These are phyloP conservation scores for Malacosoma neustria DNA, from an alignment of 2,888 invertebrate species.

Conservation along the genomic window DNA sequence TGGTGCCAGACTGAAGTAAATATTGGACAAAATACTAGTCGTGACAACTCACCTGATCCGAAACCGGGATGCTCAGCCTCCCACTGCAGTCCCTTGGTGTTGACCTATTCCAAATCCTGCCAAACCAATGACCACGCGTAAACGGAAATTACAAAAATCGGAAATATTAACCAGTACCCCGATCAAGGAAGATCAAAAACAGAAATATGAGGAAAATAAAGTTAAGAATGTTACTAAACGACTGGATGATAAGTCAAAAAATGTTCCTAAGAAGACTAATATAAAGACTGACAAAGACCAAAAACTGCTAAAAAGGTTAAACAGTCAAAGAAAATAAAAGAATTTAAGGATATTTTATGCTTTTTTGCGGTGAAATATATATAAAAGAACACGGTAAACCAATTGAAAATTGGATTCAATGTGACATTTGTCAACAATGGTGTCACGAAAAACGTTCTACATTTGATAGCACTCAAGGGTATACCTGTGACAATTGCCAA, in stretches of 20 bases:
- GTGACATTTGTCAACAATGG: conserved; percentile 16
- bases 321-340: conserved; percentile 15
- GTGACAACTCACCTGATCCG: conserved; percentile 8
- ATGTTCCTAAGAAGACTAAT: conserved; percentile 14
- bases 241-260: conserved; percentile 15
- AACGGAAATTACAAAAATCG: conserved; percentile 13
- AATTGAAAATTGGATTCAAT: conserved; percentile 18
- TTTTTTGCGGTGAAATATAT: conserved; percentile 15
- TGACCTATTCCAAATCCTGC: conserved; percentile 15
- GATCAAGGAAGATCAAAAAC: conserved; percentile 10
- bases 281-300: conserved; percentile 11
- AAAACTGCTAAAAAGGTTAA: conserved; percentile 14
- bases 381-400: conserved; percentile 14
- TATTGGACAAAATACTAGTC: conserved; percentile 7
- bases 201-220: conserved; percentile 16
- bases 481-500: conserved; percentile 14
- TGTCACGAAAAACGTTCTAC: conserved; percentile 16
- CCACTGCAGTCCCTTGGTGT: conserved; percentile 12
- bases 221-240: conserved; percentile 16
- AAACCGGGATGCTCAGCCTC: conserved; percentile 11
- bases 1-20: conserved; percentile 5
- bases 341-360: conserved; percentile 17
- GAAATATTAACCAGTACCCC: conserved; percentile 15
- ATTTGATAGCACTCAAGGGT: conserved; percentile 14
- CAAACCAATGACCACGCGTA: conserved; percentile 11